Evolutionary conservation across 2,113 vertebrate species (phyloP).

Genomic region (Albula goreensis): DNA sequence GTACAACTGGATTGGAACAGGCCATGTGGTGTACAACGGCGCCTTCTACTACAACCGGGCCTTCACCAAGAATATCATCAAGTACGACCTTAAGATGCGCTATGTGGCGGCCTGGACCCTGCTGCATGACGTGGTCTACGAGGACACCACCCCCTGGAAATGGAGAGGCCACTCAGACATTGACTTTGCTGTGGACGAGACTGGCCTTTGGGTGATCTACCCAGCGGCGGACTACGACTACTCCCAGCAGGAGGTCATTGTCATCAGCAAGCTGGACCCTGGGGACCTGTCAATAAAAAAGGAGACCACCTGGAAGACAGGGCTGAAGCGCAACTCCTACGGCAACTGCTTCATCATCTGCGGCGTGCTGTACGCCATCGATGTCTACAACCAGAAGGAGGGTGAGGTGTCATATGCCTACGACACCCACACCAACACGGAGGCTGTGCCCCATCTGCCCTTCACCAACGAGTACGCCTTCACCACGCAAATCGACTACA

Average conservation of each 20-base stretch:
- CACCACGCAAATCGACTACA: constrained; percentile 96
- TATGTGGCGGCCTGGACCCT: constrained; percentile 89
- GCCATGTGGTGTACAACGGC: constrained; percentile 90
- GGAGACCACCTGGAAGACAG: constrained; percentile 90
- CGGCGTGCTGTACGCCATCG: constrained; percentile 89
- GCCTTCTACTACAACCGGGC: constrained; percentile 97
- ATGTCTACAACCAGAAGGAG: constrained; percentile 85
- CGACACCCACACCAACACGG: constrained; percentile 90
- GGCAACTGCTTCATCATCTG: constrained; percentile 98
- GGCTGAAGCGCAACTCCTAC: constrained; percentile 84
- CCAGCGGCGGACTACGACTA: constrained; percentile 82
- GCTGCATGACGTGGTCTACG: constrained; percentile 86
- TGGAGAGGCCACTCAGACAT: constrained; percentile 97
- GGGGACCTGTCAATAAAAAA: constrained; percentile 84
- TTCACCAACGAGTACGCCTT: constrained; percentile 86
- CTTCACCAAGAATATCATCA: constrained; percentile 98
- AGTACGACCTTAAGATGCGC: constrained; percentile 88
- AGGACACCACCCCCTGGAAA: constrained; percentile 94
- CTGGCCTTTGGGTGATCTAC: constrained; percentile 97
- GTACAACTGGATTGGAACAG: constrained; percentile 97
- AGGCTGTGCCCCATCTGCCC: constrained; percentile 82
- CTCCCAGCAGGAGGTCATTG: constrained; percentile 85
- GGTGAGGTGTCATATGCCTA: constrained; percentile 89
- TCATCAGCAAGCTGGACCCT: constrained; percentile 88
- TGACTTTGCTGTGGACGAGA: constrained; percentile 95